Percentiles rank a stretch among this genome's conserved stretches.
These are phyloP conservation scores for Glyptemys insculpta DNA, from an alignment of 2,797 vertebrate species.

Conservation along the genomic window DNA sequence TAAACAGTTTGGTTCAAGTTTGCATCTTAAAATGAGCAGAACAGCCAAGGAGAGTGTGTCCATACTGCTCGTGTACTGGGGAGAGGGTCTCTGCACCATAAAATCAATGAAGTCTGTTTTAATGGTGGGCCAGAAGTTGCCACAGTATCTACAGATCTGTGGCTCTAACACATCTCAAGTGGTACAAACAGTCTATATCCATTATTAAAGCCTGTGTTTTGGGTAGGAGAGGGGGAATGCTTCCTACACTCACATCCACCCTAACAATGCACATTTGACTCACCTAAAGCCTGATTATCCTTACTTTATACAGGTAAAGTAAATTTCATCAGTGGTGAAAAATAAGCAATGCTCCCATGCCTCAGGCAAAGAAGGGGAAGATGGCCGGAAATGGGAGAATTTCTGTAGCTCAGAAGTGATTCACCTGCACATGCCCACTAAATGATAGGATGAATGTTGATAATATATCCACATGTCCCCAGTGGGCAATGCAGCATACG, in stretches of 20 bases:
- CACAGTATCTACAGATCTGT: not conserved
- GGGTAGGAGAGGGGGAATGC: not conserved
- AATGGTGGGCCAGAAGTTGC: not conserved
- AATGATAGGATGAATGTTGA: not conserved
- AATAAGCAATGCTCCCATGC: not conserved
- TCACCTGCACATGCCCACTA: not conserved
- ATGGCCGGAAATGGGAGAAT: not conserved
- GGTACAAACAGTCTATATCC: not conserved
- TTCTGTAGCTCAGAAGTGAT: not conserved
- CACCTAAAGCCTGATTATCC: not conserved
- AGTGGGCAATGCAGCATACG: not conserved
- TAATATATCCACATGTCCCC: not conserved
- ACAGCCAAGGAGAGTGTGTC: not conserved
- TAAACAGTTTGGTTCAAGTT: not conserved
- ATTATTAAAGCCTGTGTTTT: not conserved
- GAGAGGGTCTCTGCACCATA: not conserved
- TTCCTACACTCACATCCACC: not conserved
- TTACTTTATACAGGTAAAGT: not conserved
- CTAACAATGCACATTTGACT: not conserved
- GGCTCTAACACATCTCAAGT: not conserved
- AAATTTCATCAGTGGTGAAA: not conserved
- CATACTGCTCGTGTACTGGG: not conserved
- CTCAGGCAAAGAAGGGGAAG: not conserved
- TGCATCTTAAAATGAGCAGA: not conserved
- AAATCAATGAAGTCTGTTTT: not conserved